Base-by-base conservation (phyloP, 2,797 vertebrate genomes). In the Hozukius guyotensis region DNA sequence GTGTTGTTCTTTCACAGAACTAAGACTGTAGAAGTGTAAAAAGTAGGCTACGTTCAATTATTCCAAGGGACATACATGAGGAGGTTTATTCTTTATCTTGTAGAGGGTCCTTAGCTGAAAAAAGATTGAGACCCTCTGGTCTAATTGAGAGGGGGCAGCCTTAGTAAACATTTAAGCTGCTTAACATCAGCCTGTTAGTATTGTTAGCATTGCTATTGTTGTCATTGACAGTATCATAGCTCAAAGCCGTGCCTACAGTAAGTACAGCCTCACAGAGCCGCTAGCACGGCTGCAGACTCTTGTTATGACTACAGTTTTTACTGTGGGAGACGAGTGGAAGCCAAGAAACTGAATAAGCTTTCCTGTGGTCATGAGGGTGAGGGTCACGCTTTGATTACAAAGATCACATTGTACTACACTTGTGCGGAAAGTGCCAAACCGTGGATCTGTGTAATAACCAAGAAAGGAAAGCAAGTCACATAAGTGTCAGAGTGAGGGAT, bases 351-450 rank as follows among this genome's bases (percentile, higher is more conserved):
- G 49, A 81, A 61, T 56, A 34, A 67, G 34, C 56, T 80, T 86
- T 83, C 62, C 75, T 80, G 55, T 32, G 72, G 75, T 76, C 59
- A 46, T 8, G 31, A 52, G 69, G 36, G 38, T 20, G 38, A 84
- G 38, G 78, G 84, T 90, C 84, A 86, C 12, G 75, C 77, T 88
- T 86, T 85, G 81, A 90, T 92, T 86, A 91, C 87, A 94, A 87
- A 92, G 85, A 92, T 92, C 73, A 68, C 80, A 88, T 90, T 93
- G 90, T 91, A 32, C 81, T 75, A 66, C 62, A 53, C 18, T 77
- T 18, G 63, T 34, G 75, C 56, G 83, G 32, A 83, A 87, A 70
- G 76, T 71, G 62, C 85, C 84, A 83, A 83, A 83, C 74, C 8
- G 1, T 77, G 53, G 78, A 86, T 88, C 72, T 61, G 70, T 62